These are phyloP conservation scores for Parasteatoda lunata DNA, from an alignment of 2,888 invertebrate species.

Conservation along the genomic window DNA sequence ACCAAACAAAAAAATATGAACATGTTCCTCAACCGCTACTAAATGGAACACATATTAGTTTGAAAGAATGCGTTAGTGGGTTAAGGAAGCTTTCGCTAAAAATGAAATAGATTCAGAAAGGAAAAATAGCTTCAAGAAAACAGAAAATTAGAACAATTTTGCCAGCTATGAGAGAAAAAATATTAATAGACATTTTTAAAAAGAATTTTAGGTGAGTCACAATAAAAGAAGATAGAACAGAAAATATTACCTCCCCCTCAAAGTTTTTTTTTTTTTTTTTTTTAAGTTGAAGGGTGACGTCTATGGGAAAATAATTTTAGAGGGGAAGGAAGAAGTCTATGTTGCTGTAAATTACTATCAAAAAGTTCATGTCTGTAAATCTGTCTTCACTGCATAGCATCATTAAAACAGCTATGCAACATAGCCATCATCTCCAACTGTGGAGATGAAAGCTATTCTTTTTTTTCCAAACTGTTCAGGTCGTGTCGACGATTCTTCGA, in stretches of 20 bases:
- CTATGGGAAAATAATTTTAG: conserved; percentile 7
- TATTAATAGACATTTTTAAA: neutral
- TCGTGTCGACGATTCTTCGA: neutral
- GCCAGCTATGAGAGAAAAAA: neutral
- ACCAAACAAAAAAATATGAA: no score
- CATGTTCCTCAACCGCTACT: no score
- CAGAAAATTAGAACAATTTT: neutral
- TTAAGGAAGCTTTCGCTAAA: neutral
- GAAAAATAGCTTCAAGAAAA: neutral
- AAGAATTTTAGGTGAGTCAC: conserved; percentile 23
- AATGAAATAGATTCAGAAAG: neutral
- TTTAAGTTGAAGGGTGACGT: conserved; percentile 2
- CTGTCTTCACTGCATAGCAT: neutral
- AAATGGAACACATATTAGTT: no score
- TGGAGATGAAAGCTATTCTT: neutral
- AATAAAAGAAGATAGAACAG: conserved; percentile 39
- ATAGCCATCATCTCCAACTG: neutral
- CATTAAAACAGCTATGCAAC: neutral
- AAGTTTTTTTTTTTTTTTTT: conserved; percentile 9
- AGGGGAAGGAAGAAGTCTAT: conserved; percentile 40
- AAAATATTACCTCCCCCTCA: conserved; percentile 62
- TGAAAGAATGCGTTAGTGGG: no score
- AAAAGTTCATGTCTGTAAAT: neutral
- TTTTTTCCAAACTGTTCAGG: no score
- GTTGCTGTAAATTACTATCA: neutral